Percentiles rank a stretch among this genome's conserved stretches.
Evolutionary conservation across 2,888 invertebrate genomes (phyloP).

Genomic region (Synergus laeviventris): DNA sequence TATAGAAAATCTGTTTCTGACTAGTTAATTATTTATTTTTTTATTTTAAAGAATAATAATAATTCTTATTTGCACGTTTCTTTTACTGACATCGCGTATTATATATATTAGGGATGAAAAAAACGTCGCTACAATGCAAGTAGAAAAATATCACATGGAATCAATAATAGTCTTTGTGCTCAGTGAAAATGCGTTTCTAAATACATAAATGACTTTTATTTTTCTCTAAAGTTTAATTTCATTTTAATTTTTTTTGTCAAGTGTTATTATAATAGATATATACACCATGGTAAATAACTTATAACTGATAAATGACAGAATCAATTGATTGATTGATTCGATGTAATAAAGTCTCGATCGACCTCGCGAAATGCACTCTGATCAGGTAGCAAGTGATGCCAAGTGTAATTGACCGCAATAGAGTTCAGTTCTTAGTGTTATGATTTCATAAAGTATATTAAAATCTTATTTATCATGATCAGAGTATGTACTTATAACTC

Average conservation of each 20-base stretch:
- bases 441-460: constrained; percentile 52
- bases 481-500: not conserved
- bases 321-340: constrained; percentile 22
- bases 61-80: not conserved
- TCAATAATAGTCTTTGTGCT: not conserved
- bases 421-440: constrained; percentile 49
- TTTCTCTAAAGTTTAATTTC: not conserved
- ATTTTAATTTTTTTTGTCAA: not conserved
- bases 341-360: constrained; percentile 7
- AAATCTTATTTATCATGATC: constrained; percentile 10
- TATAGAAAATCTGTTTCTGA: not conserved
- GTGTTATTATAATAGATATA: not conserved
- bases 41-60: too few relatives aligned
- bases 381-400: constrained; percentile 48
- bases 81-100: not conserved
- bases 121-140: not conserved
- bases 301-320: constrained; percentile 10
- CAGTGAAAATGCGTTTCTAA: not conserved
- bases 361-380: constrained; percentile 35
- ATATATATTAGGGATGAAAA: not conserved
- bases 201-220: not conserved
- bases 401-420: constrained; percentile 49
- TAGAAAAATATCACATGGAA: not conserved
- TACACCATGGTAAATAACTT: not conserved
- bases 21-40: not conserved